Percentiles rank a stretch among this genome's conserved stretches.
phyloP scores from a whole-genome alignment of 2,888 invertebrate genomes.

The Lysandra coridon region DNA sequence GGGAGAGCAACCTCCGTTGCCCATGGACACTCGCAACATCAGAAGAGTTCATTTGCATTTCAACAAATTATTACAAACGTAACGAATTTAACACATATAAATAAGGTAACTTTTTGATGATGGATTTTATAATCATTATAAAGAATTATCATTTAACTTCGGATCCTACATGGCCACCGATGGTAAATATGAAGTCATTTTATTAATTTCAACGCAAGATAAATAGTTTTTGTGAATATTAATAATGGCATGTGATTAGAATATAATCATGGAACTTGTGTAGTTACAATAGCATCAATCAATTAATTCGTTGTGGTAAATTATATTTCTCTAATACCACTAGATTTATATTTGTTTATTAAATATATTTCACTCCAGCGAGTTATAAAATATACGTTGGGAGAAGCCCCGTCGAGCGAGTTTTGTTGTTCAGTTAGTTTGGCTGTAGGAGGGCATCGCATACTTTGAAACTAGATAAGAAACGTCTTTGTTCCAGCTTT shows the following conservation, averaged over 20 bases:
- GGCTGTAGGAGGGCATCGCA: not conserved
- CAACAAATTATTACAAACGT: too few relatives aligned
- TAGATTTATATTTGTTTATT: not conserved
- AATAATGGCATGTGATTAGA: not conserved
- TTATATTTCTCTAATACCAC: not conserved
- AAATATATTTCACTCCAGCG: not conserved
- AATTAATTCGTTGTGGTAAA: not conserved
- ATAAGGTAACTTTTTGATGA: not conserved
- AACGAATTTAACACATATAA: too few relatives aligned
- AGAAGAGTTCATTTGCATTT: too few relatives aligned
- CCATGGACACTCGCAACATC: too few relatives aligned
- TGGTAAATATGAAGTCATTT: not conserved
- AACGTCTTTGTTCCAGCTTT: not conserved
- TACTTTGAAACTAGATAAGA: not conserved
- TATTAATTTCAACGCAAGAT: slow-evolving; percentile 11
- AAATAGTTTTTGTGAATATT: slow-evolving; percentile 14
- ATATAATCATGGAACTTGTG: not conserved
- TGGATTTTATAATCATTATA: not conserved
- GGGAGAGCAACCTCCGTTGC: too few relatives aligned
- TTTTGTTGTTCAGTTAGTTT: not conserved
- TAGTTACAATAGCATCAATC: not conserved
- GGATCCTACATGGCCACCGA: not conserved
- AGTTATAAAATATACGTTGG: not conserved
- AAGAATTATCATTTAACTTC: not conserved
- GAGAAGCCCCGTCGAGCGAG: not conserved